Evolutionary conservation across 2,888 invertebrate genomes (phyloP), one percentile per base, ranked within the genome.

Genomic region (Phaonia tiefii): DNA sequence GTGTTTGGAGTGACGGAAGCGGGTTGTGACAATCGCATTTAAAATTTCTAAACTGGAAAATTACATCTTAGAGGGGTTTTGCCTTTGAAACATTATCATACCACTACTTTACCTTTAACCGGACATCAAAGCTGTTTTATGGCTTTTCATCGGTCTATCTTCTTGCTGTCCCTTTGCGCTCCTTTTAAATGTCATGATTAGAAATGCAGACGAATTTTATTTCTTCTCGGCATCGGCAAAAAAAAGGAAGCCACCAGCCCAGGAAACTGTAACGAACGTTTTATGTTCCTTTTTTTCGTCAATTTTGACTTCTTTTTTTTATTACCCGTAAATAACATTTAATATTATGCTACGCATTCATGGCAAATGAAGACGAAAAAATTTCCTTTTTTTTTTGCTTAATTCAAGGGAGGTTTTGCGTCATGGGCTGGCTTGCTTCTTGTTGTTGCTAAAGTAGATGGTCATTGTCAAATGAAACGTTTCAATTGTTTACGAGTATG

Each of bases 241-340:
- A n/a, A n/a, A 44, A 44, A 11, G 44, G 13, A 44, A n/a, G 11
- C 37, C 44, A 44, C 11, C 10, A 44, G 44, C n/a, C 63, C 72
- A 17, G 42, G 37, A 56, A 58, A 66, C 44, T 77, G 51, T 51
- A 44, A 77, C 46, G 63, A 66, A 72, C 54, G 58, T 78, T 78
- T 75, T 71, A 67, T 75, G 46, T 66, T 71, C 65, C 56, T 44
- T 70, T 76, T 76, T 70, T 54, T 42, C 69, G 69, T 66, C 56
- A 63, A 63, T 42, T 42, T 76, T 63, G 73, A 69, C 67, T 49
- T 69, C 56, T 58, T 69, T 67, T n/a, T 70, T 80, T 73, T 70
- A 65, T 67, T 31, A 70, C 13, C 56, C 71, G 73, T 56, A 71
- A 67, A 66, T 77, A 76, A 76, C 69, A 74, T 74, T 77, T 74